phyloP scores from a whole-genome alignment of 2,888 invertebrate species.

The Caenorhabditis sinica region DNA sequence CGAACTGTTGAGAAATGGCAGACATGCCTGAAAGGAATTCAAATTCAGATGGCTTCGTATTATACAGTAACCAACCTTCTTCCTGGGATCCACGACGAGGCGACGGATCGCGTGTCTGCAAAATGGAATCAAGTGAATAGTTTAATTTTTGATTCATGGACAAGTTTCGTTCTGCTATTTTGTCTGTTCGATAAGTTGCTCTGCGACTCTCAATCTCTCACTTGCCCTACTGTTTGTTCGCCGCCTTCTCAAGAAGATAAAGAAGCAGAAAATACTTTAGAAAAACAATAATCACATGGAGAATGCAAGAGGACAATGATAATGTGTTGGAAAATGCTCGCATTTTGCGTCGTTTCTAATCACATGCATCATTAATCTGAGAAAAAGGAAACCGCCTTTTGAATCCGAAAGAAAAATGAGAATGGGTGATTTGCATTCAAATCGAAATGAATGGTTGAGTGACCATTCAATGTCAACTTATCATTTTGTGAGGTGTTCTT shows the following conservation, averaged over 20 bases:
- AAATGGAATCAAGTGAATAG: conserved; percentile 38
- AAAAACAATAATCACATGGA: conserved; percentile 62
- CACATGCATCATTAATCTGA: conserved; percentile 51
- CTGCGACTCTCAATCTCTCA: conserved; percentile 31
- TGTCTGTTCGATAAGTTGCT: conserved; percentile 46
- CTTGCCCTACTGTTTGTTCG: conserved; percentile 44
- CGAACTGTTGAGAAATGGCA: conserved; percentile 69
- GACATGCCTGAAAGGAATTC: conserved; percentile 50
- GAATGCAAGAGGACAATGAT: conserved; percentile 8
- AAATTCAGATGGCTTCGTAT: neutral
- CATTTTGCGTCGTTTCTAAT: conserved; percentile 8
- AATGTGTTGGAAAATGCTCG: conserved; percentile 28
- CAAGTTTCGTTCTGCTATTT: conserved; percentile 14
- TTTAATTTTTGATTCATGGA: conserved; percentile 27
- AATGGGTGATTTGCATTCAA: conserved; percentile 32
- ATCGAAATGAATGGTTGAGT: conserved; percentile 31
- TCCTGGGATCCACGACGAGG: conserved; percentile 71
- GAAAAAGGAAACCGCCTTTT: conserved; percentile 6
- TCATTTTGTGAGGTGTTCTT: neutral
- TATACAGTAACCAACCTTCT: conserved; percentile 36
- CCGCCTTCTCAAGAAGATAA: conserved; percentile 48
- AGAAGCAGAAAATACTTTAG: conserved; percentile 57
- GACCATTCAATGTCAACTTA: conserved; percentile 36
- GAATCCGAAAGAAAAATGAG: conserved; percentile 1
- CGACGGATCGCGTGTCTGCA: conserved; percentile 66